Base-by-base conservation (phyloP, 2,113 vertebrate genomes). In the Leucopsar rothschildi region DNA sequence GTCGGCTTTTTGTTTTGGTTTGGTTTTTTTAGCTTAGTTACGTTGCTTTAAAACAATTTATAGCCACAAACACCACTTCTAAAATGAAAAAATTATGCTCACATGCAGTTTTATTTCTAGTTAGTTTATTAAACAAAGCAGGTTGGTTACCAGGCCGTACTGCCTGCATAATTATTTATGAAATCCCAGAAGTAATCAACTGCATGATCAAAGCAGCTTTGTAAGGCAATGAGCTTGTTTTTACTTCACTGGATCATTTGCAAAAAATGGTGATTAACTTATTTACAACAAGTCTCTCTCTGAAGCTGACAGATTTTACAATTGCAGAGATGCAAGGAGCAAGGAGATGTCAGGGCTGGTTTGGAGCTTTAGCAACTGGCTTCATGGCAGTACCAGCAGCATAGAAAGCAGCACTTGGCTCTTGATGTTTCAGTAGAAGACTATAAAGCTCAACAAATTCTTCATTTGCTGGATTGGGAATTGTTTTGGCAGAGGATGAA, bases 161-260 rank as follows among this genome's bases (percentile, higher is more conserved):
- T 76, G 45, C 42, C 50, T 82, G 20, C 42, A 44, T 77, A 92
- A 77, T 55, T 85, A 76, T 52, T 72, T 76, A 61, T 29, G 25
- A 95, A 93, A 89, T 60, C 37, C 44, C 69, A 88, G 61, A 61
- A 92, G 87, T 55, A 73, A 91, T 53, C 4, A 4, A 84, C 53
- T 45, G 42, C 27, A 72, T 11, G 77, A 95, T 78, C 91, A 92
- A 90, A 95, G 85, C 70, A 85, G 61, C 42, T 89, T 87, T 64
- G 57, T 92, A 92, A 94, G 28, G 66, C 68, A 91, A 55, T 29
- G 28, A 59, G 45, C 39, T 77, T 79, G 59, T 13, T 85, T 93
- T 70, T 52, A 87, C 20, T 75, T 57, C 35, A 29, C 2, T 16
- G 64, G 42, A 35, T 93, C 23, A 50, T 66, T 85, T 87, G 53